Evolutionary conservation across 2,888 invertebrate genomes (phyloP), one percentile per base, ranked within the genome.

Genomic region (Branchellion lobata): DNA sequence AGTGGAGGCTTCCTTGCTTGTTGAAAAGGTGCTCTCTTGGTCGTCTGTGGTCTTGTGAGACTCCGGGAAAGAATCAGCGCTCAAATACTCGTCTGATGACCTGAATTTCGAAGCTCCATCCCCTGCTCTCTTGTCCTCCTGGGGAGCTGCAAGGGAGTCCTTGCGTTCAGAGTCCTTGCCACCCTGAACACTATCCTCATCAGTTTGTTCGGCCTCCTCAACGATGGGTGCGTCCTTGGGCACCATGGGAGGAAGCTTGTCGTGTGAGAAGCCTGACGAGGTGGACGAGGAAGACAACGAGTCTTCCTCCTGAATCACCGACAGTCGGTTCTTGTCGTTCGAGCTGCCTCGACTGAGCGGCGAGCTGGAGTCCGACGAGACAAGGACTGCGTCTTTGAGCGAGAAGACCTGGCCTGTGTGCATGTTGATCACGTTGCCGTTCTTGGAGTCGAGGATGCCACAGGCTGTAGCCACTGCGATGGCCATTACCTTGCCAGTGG

Each of bases 401-500:
- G 85, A 83, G 51, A 86, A 79, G 0, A 83, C 91, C 80, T 92
- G 92, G 85, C 85, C 86, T 57, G 85, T 93, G 80, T 84, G 83
- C 24, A 83, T 82, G 75, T 84, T 83, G 57, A 83, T 82, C 5
- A 84, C 82, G 74, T 83, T 84, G 14, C 84, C 84, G 78, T 83
- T 81, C 53, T 81, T 71, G 8, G 83, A 79, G 76, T 83, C 83
- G 29, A 83, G 79, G 14, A 83, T 80, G 31, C 83, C 83, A 72
- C 82, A 81, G 1, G 83, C 83, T 18, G 82, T 82, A 33, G 83
- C 83, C 27, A 74, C 75, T 1, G 83, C 83, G 14, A 83, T 74
- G 1, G 81, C 82, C 82, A 83, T 82, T 33, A 80, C 80, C 72
- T 83, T 81, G 8, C 83, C 83, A 31, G 82, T 83, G 27, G 82